Percentiles rank a stretch among this genome's conserved stretches.
Evolutionary conservation across 2,797 vertebrate species (phyloP).

Genomic region (Tokudaia muenninki): DNA sequence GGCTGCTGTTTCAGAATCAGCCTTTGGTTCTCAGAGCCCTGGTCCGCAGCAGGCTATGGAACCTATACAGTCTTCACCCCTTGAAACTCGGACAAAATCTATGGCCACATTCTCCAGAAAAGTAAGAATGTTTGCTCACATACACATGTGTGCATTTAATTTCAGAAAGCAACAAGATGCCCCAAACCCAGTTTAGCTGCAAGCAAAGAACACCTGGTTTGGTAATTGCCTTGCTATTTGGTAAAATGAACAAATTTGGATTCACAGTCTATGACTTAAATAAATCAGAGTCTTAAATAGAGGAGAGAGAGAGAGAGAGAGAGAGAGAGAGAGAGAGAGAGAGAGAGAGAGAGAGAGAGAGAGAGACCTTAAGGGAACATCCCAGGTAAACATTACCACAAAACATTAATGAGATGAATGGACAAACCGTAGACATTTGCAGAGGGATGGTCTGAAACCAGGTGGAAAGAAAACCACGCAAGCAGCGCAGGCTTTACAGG

Average conservation of each 20-base stretch:
- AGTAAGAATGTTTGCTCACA: background rate
- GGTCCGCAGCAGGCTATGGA: background rate
- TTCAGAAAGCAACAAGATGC: slow-evolving; percentile 49
- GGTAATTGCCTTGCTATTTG: slow-evolving; percentile 12
- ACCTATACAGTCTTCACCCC: background rate
- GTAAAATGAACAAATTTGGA: slow-evolving; percentile 15
- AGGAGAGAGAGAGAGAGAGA: background rate
- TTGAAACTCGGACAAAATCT: slow-evolving; percentile 6
- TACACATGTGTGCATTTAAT: slow-evolving; percentile 14
- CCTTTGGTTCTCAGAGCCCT: background rate
- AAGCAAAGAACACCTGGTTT: slow-evolving; percentile 35
- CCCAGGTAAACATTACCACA: background rate
- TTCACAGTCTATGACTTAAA: slow-evolving; percentile 34
- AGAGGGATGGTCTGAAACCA: slow-evolving; percentile 58
- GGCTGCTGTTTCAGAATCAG: background rate
- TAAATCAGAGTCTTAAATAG: slow-evolving; percentile 23
- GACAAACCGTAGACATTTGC: background rate
- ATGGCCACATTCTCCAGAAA: background rate
- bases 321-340: background rate
- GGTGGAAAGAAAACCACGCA: background rate
- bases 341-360: too few relatives aligned
- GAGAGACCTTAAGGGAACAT: background rate
- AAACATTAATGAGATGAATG: background rate
- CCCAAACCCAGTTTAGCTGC: background rate
- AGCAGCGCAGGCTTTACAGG: background rate